These are phyloP conservation scores for Melinopterus prodromus DNA, from an alignment of 2,888 invertebrate species.

Conservation along the genomic window DNA sequence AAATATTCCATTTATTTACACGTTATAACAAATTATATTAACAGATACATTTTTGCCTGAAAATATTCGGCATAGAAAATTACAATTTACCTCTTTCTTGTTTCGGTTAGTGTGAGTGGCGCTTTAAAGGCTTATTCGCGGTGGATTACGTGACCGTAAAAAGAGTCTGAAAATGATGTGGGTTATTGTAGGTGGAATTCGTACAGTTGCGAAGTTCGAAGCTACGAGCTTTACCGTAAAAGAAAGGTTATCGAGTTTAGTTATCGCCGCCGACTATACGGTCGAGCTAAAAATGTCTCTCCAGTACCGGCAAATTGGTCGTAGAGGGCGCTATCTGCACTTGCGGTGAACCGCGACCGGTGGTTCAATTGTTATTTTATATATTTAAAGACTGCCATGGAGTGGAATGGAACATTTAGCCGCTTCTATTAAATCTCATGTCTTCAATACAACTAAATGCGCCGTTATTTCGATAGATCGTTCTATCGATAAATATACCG, in stretches of 20 bases:
- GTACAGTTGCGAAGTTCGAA: background rate
- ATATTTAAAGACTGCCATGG: background rate
- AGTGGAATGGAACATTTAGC: background rate
- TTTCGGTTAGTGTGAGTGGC: background rate
- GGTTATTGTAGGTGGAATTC: background rate
- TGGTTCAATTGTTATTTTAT: background rate
- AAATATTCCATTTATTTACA: too few species aligned
- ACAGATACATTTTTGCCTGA: too few species aligned
- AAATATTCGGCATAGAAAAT: background rate
- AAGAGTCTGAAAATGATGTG: background rate
- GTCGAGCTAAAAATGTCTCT: background rate
- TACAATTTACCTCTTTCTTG: too few species aligned
- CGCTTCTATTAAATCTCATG: background rate
- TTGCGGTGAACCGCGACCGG: background rate
- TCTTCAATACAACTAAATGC: background rate
- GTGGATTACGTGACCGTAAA: background rate
- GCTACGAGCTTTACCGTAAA: background rate
- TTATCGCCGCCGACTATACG: background rate
- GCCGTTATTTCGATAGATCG: too few species aligned
- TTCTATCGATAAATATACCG: too few species aligned
- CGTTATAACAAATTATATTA: too few species aligned
- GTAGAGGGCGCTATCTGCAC: constrained; percentile 4
- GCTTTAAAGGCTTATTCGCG: background rate
- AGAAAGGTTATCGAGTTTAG: background rate
- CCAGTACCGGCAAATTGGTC: background rate